These are phyloP conservation scores for Neotragus moschatus DNA, from an alignment of 2,113 vertebrate species.

Conservation along the genomic window DNA sequence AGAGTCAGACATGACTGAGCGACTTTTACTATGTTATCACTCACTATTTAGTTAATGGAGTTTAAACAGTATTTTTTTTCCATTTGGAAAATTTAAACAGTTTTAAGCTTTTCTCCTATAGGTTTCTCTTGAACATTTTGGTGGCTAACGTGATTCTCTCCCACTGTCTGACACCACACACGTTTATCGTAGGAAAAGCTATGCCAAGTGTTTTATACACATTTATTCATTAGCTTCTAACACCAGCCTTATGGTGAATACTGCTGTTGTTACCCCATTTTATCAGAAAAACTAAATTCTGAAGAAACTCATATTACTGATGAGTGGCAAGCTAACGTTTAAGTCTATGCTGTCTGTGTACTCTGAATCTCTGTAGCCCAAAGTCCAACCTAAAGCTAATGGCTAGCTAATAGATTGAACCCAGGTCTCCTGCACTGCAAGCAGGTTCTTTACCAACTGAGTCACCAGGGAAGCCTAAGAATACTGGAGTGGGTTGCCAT, in stretches of 20 bases:
- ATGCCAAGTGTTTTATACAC: neutral
- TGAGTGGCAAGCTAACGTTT: neutral
- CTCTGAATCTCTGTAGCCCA: neutral
- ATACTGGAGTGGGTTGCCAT: neutral
- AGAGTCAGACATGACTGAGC: neutral
- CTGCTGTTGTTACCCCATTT: neutral
- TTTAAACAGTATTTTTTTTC: neutral
- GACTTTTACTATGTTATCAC: neutral
- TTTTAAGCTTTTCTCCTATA: neutral
- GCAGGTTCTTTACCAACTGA: neutral
- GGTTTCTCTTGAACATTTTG: neutral
- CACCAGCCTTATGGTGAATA: neutral
- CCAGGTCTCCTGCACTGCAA: neutral
- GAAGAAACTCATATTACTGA: neutral
- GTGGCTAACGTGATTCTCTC: neutral
- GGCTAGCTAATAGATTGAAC: neutral
- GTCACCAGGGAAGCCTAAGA: neutral
- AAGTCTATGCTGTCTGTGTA: neutral
- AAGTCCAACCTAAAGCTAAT: neutral
- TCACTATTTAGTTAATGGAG: neutral
- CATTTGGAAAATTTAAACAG: neutral
- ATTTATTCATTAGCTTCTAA: neutral
- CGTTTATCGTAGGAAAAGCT: neutral
- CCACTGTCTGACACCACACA: neutral
- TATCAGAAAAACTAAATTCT: neutral